Base-by-base conservation (phyloP, 2,888 invertebrate genomes). In the Thecophora atra region DNA sequence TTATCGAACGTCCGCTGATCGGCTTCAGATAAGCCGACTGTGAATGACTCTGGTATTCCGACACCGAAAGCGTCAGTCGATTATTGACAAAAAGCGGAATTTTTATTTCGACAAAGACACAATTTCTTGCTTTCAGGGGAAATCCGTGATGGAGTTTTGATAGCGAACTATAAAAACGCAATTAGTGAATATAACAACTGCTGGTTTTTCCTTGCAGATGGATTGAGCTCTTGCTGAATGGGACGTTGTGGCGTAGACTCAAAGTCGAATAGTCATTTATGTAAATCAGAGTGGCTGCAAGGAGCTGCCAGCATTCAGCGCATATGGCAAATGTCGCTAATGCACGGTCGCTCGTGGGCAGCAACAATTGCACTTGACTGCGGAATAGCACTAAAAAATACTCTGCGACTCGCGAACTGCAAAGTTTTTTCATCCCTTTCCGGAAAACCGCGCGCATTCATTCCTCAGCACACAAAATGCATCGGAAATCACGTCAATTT, bases 401-500 rank as follows among this genome's bases (percentile, higher is more conserved):
- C 21, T 52, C 24, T 21, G 26, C 19, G 1, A n/a, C 47, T 11
- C 11, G 47, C 6, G 5, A 47, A n/a, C 15, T 17, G 13, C 47
- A 17, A 47, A 5, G 47, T n/a, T 15, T 2, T 21, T 47, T 7
- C 64, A 64, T 26, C 64, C 17, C 4, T 13, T 15, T 26, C 26
- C 42, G 26, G 37, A 13, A 30, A 0, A 24, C 30, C 37, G 24
- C 54, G 19, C n/a, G 11, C 26, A 68, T 8, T 17, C 37, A 54
- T 7, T 54, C 54, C 26, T 68, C 19, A 54, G 26, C 15, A 11
- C 21, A 24, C 51, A 52, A 17, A 47, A 28, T 28, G 42, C 42
- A 15, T 42, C 47, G 52, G 81, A 82, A 83, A 81, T 81, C 79
- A 80, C 81, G 82, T 81, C 83, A 82, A 85, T 84, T 80, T 77